A percentile compares a stretch with the other conserved stretches of the same genome.
Conservation (phyloP, 2,113 vertebrate species). For the Smithornis capensis region DNA sequence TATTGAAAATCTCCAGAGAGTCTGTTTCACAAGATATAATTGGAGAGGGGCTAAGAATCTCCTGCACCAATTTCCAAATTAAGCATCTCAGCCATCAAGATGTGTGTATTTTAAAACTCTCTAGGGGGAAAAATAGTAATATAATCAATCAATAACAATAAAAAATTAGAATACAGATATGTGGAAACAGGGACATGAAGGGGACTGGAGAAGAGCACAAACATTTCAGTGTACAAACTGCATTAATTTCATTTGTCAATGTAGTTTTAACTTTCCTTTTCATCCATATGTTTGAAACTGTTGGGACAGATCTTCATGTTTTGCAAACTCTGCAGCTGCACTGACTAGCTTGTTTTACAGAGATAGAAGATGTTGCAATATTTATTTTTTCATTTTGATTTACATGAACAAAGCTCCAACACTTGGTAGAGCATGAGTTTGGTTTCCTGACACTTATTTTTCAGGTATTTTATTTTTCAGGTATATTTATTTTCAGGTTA, state of each 20-base stretch:
- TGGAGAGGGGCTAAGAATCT: conserved; percentile 25
- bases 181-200: neutral
- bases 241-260: neutral
- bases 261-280: neutral
- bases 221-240: neutral
- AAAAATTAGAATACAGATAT: neutral
- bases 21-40: conserved; percentile 40
- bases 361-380: neutral
- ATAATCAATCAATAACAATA: conserved; percentile 52
- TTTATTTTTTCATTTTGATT: neutral
- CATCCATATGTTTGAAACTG: neutral
- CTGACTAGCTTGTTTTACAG: neutral
- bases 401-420: neutral
- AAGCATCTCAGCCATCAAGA: conserved; percentile 32
- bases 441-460: neutral
- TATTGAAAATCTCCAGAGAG: conserved; percentile 49
- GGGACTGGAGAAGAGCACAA: neutral
- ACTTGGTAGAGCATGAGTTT: neutral
- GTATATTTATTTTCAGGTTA: too few species aligned
- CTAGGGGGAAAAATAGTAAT: neutral
- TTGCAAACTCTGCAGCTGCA: neutral
- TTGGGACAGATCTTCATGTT: neutral
- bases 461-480: too few species aligned
- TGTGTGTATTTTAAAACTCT: conserved; percentile 6
- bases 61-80: conserved; percentile 52